Base-by-base conservation (phyloP, 2,113 vertebrate species). In the Brevimyrus niger region DNA sequence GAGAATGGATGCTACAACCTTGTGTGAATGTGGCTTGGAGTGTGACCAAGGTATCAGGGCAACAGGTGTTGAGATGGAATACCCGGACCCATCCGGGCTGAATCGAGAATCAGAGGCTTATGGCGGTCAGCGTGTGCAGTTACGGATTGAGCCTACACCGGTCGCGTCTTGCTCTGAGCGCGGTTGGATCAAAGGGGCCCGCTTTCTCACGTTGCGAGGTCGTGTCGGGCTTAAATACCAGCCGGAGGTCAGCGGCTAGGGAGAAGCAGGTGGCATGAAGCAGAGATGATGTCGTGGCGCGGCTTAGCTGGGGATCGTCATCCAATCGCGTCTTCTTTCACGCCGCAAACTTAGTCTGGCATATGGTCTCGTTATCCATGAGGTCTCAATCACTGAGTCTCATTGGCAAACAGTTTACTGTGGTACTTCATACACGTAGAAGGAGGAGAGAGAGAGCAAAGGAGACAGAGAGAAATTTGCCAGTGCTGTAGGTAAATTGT, bases 181-280 rank as follows among this genome's bases (percentile, higher is more conserved):
- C 17, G 9, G 82, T 47, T 23, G 19, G 9, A 31, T 19, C 4
- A 27, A 83, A 83, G 44, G 58, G 87, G 87, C 86, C 31, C 23
- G 15, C 84, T 53, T 88, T 61, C 31, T 35, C 55, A 27, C 19
- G 50, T 61, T 65, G 27, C n/a, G 35, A 87, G 82, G 50, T 90
- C 46, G 46, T 48, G 55, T 47, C 17, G 15, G 47, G 47, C 55
- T 89, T 90, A 91, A 91, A 89, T 58, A 73, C 48, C 89, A 89
- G n/a, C 23, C n/a, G 23, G 53, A 89, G 88, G 46, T 90, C 83
- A 21, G 87, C 47, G 31, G 55, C 35, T 65, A 76, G 61, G 87
- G 55, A 86, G 80, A 88, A 35, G 76, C 82, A 80, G 73, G 73
- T 80, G 73, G 73, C 35, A 0, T 42, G 31, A 38, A 19, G 73